Conservation (phyloP, 2,797 vertebrate genomes). For the Phaenicophaeus curvirostris region DNA sequence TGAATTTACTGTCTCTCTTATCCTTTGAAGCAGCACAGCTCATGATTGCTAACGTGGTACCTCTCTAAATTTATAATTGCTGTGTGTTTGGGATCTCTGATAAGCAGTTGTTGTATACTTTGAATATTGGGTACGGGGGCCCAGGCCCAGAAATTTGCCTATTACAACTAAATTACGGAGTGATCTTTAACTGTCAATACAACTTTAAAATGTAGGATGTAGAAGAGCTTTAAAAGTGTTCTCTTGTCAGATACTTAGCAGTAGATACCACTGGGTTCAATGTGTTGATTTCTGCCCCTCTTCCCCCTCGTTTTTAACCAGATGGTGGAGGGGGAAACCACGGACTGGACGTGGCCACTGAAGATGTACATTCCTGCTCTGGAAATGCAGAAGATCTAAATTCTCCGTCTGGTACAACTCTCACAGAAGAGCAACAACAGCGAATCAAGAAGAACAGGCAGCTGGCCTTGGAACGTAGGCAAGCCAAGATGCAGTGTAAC, state of each 20-base stretch:
- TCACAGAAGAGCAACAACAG: constrained; percentile 87
- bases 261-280: not conserved
- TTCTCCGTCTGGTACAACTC: constrained; percentile 20
- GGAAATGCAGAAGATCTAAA: constrained; percentile 49
- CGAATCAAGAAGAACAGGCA: constrained; percentile 88
- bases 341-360: not conserved
- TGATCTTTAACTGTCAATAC: not conserved
- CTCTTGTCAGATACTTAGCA: not conserved
- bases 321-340: constrained; percentile 47
- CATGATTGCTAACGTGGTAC: not conserved
- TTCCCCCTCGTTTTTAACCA: not conserved
- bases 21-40: not conserved
- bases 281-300: not conserved
- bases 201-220: not conserved
- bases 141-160: not conserved
- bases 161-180: not conserved
- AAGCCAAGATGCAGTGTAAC: constrained; percentile 79
- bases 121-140: not conserved
- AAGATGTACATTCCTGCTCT: not conserved
- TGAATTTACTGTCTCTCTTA: not conserved
- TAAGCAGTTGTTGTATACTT: not conserved
- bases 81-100: not conserved
- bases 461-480: constrained; percentile 86
- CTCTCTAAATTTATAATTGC: not conserved
- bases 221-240: not conserved